phyloP scores from a whole-genome alignment of 2,888 invertebrate species.

The Xestoiulus laeticollis region DNA sequence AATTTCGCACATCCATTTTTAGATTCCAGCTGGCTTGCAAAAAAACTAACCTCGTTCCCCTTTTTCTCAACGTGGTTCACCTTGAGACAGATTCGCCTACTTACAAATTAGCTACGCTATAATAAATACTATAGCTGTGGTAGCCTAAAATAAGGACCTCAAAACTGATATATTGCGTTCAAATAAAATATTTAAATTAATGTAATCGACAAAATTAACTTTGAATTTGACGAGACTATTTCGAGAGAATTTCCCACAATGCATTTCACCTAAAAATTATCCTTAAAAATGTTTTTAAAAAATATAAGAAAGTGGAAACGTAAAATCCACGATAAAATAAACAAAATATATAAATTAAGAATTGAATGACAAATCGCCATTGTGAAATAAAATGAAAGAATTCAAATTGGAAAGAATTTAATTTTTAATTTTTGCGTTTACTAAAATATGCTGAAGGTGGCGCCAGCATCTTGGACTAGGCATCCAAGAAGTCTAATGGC shows the following conservation, averaged over 20 bases:
- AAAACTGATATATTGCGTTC: neutral
- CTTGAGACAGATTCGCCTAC: conserved; percentile 20
- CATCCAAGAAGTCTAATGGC: neutral
- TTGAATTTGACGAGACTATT: neutral
- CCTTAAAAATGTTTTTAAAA: neutral
- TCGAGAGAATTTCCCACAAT: neutral
- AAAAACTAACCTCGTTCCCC: neutral
- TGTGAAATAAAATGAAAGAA: neutral
- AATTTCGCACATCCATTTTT: conserved; percentile 26
- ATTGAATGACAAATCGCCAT: neutral
- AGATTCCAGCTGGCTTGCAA: neutral
- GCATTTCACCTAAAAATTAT: neutral
- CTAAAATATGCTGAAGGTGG: neutral
- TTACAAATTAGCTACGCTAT: neutral
- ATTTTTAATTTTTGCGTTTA: neutral
- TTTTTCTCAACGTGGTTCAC: conserved; percentile 1
- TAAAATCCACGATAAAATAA: neutral
- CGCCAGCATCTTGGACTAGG: neutral
- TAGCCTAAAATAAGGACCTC: neutral
- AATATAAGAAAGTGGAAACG: neutral
- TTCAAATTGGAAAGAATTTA: neutral
- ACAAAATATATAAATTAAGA: neutral
- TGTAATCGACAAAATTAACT: neutral
- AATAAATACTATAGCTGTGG: neutral
- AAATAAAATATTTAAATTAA: neutral